These are phyloP conservation scores for Coecobrya sp. DNA, from an alignment of 2,888 invertebrate species.

Conservation along the genomic window DNA sequence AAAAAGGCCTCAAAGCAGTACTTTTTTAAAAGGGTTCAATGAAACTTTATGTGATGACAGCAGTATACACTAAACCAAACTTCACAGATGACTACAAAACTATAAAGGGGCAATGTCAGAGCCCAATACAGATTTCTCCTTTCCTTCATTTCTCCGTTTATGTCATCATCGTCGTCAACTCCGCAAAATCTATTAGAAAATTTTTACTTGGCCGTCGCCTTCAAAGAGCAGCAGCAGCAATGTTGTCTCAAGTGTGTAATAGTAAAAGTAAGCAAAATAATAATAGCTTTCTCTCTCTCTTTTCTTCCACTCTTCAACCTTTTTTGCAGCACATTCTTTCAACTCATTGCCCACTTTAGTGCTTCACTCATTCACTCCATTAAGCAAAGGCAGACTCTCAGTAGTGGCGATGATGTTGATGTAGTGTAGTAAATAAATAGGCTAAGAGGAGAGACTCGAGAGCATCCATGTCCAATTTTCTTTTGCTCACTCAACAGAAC, in stretches of 20 bases:
- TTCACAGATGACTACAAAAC: not conserved
- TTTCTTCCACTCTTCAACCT: not conserved
- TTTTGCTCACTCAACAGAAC: conserved; percentile 35
- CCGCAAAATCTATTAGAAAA: conserved; percentile 13
- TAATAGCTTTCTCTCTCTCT: not conserved
- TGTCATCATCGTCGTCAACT: not conserved
- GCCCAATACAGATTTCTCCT: not conserved
- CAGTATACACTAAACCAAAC: not conserved
- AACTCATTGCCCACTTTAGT: conserved; percentile 63
- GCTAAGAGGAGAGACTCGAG: conserved; percentile 39
- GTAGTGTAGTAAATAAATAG: conserved; percentile 31
- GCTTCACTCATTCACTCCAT: conserved; percentile 70
- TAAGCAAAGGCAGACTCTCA: conserved; percentile 48
- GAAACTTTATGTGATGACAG: conserved; percentile 24
- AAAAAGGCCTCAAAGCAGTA: conserved; percentile 5
- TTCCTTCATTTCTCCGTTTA: conserved; percentile 17
- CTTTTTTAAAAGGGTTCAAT: conserved; percentile 22
- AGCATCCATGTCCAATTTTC: conserved; percentile 72
- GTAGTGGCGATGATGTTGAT: not conserved
- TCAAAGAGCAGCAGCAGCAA: conserved; percentile 1
- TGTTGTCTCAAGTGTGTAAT: not conserved
- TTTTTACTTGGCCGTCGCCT: not conserved
- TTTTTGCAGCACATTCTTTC: conserved; percentile 60
- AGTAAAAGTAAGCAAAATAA: conserved; percentile 1
- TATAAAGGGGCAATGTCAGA: not conserved